Conservation (phyloP, 2,888 invertebrate genomes). For the Petrolisthes cinctipes region DNA sequence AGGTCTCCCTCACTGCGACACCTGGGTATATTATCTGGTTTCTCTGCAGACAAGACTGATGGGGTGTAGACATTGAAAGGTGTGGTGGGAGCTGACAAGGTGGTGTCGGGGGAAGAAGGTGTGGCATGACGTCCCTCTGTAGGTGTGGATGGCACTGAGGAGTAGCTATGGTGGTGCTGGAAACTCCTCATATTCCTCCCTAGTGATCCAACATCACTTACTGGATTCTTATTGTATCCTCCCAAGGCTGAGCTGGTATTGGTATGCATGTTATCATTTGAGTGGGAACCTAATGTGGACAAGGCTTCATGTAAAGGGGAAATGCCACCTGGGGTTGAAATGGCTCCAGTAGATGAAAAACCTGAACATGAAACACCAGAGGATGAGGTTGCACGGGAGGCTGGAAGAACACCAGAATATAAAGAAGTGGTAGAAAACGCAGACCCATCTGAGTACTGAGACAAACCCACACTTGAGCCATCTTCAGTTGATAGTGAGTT, state of each 20-base stretch:
- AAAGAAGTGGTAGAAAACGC: slow-evolving; percentile 38
- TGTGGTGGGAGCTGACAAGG: slow-evolving; percentile 45
- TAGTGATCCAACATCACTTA: not conserved
- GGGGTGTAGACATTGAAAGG: not conserved
- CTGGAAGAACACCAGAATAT: slow-evolving; percentile 27
- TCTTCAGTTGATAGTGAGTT: slow-evolving; percentile 42
- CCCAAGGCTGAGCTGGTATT: not conserved
- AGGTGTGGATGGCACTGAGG: slow-evolving; percentile 33
- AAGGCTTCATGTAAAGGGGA: slow-evolving; percentile 32
- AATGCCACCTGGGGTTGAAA: slow-evolving; percentile 35
- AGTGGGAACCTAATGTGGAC: not conserved
- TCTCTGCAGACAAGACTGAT: not conserved
- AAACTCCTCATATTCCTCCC: not conserved
- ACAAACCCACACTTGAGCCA: slow-evolving; percentile 24
- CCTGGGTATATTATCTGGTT: slow-evolving; percentile 2
- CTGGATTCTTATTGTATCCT: not conserved
- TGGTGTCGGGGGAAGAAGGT: slow-evolving; percentile 18
- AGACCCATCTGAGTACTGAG: slow-evolving; percentile 26
- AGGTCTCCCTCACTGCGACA: slow-evolving; percentile 50
- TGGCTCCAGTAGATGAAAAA: slow-evolving; percentile 44
- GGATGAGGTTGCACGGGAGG: slow-evolving; percentile 39
- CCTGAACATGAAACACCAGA: slow-evolving; percentile 47
- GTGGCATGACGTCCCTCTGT: slow-evolving; percentile 1
- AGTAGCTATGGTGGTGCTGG: not conserved
- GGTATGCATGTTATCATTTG: not conserved